These are phyloP conservation scores for Drosophila willistoni DNA, from an alignment of 1,140 invertebrate genomes.

Conservation along the genomic window DNA sequence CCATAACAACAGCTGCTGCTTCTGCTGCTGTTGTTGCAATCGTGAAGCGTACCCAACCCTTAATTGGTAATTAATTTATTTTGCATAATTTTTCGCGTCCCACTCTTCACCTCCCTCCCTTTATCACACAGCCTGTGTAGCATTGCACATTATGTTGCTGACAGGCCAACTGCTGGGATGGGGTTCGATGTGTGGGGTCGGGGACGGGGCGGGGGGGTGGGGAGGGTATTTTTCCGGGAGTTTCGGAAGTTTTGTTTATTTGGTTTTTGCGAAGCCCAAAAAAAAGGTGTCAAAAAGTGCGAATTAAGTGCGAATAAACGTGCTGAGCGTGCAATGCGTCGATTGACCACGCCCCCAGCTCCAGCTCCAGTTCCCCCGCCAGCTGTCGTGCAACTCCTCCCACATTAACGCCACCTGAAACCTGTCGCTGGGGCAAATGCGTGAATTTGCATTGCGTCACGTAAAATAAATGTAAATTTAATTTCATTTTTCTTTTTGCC, in stretches of 20 bases:
- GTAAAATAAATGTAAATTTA: slow-evolving; percentile 74
- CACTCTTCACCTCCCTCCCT: slow-evolving; percentile 13
- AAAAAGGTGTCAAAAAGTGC: slow-evolving; percentile 78
- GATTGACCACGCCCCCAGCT: slow-evolving; percentile 46
- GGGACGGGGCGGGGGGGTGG: background rate
- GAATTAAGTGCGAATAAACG: slow-evolving; percentile 81
- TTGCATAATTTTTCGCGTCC: slow-evolving; percentile 74
- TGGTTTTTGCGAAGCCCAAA: slow-evolving; percentile 45
- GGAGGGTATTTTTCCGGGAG: slow-evolving; percentile 2
- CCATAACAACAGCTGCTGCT: slow-evolving; percentile 64
- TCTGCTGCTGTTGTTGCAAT: slow-evolving; percentile 19
- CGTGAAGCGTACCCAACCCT: slow-evolving; percentile 30
- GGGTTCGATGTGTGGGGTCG: background rate
- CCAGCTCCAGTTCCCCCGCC: background rate
- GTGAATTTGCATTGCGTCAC: slow-evolving; percentile 68
- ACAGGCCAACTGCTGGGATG: slow-evolving; percentile 34
- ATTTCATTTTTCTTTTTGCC: slow-evolving; percentile 52
- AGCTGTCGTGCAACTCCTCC: too few relatives aligned
- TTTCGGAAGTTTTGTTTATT: slow-evolving; percentile 51
- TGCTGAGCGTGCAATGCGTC: slow-evolving; percentile 69
- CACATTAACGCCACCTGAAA: slow-evolving; percentile 19
- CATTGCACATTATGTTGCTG: slow-evolving; percentile 69
- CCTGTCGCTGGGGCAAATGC: slow-evolving; percentile 45
- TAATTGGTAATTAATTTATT: slow-evolving; percentile 81
- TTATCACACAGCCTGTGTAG: slow-evolving; percentile 16